Conservation (phyloP, 1,140 invertebrate species). For the Bombus breviceps region DNA sequence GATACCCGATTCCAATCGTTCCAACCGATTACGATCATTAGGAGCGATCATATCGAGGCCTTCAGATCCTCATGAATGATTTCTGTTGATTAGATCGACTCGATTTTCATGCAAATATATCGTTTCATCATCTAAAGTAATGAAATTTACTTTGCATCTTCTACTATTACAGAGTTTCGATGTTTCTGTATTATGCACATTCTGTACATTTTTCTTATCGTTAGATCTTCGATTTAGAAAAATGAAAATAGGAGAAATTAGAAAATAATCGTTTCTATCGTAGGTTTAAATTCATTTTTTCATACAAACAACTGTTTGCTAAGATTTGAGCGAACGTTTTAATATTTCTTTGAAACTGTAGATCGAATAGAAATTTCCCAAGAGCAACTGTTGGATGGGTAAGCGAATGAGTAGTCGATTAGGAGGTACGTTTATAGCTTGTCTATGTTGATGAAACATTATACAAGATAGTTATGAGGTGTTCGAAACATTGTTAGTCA, state of each 20-base stretch:
- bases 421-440: neutral
- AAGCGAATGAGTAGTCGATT: neutral
- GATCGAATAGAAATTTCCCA: neutral
- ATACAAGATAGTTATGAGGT: neutral
- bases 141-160: too few relatives aligned
- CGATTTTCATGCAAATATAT: neutral
- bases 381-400: too few relatives aligned
- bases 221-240: too few relatives aligned
- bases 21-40: neutral
- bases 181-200: too few relatives aligned
- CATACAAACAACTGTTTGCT: neutral
- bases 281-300: neutral
- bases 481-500: neutral
- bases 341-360: neutral
- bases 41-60: too few relatives aligned
- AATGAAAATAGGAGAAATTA: too few relatives aligned
- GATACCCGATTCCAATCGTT: slow-evolving; percentile 27
- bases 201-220: too few relatives aligned
- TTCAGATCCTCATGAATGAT: neutral
- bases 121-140: too few relatives aligned
- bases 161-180: too few relatives aligned
- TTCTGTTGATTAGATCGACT: neutral
- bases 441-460: neutral
- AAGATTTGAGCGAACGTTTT: neutral
- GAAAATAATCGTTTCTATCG: too few relatives aligned